Percentiles rank a stretch among this genome's conserved stretches.
phyloP scores from a whole-genome alignment of 1,140 invertebrate genomes.

The Tetragonula clypearis region DNA sequence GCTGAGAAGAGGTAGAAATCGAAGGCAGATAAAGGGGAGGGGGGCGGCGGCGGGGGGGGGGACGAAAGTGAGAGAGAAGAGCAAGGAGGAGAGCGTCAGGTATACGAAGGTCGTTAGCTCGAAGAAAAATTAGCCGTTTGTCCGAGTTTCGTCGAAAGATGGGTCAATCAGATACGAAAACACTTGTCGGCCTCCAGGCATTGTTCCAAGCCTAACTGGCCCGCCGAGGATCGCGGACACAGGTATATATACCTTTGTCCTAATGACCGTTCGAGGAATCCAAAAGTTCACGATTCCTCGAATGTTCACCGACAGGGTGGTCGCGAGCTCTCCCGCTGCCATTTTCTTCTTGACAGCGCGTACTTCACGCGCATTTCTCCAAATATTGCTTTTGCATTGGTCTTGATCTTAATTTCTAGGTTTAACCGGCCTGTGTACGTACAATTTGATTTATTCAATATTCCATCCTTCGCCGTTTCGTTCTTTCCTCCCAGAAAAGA shows the following conservation, averaged over 20 bases:
- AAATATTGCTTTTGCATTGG: too few relatives aligned
- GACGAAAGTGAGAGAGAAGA: neutral
- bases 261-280: slow-evolving; percentile 73
- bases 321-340: slow-evolving; percentile 18
- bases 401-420: too few relatives aligned
- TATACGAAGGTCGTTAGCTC: slow-evolving; percentile 75
- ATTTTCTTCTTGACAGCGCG: slow-evolving; percentile 34
- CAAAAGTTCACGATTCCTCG: slow-evolving; percentile 40
- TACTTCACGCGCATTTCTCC: neutral
- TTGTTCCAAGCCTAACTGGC: slow-evolving; percentile 74
- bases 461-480: too few relatives aligned
- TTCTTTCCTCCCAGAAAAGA: too few relatives aligned
- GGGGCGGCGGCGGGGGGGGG: too few relatives aligned
- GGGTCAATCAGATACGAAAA: slow-evolving; percentile 80
- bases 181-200: slow-evolving; percentile 73
- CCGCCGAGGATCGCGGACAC: slow-evolving; percentile 71
- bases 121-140: slow-evolving; percentile 78
- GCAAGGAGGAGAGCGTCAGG: slow-evolving; percentile 38
- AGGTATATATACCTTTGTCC: slow-evolving; percentile 72
- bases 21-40: neutral
- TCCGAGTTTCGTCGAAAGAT: slow-evolving; percentile 69
- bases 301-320: slow-evolving; percentile 28
- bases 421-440: neutral
- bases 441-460: neutral
- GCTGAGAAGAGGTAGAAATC: neutral